Evolutionary conservation across 1,140 invertebrate genomes (phyloP), one percentile per base, ranked within the genome.

Genomic region (Dicyema japonicum): DNA sequence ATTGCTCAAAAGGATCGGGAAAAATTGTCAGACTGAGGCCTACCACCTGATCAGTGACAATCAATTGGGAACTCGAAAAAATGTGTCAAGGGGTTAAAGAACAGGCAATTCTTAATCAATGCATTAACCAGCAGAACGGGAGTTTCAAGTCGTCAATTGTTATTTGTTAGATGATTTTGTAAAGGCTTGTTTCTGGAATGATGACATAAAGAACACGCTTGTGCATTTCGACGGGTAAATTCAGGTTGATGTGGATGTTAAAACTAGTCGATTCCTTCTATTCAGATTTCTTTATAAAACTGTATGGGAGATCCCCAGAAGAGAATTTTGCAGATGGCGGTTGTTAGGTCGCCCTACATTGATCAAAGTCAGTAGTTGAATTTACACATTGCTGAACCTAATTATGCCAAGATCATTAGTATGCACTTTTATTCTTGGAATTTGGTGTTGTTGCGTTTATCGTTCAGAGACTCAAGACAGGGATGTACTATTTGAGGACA

Each of bases 381-480:
- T 44, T 64, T 88, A 35, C 71, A 85, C 40, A 70, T 90, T 25
- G 72, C 69, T 7, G 64, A 72, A 40, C 70, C 76, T 3, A 72
- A 65, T 36, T 70, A 69, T 43, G 68, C 66, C 2, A 75, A 74
- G 43, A 50, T 82, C 14, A 72, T 71, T 0, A 80, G 75, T 1
- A 82, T 88, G 61, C 78, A 88, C 47, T 85, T 85, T 44, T 71
- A 72, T 47, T 71, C 67, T 0, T 88, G 78, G 78, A 66, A 70
- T 54, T 59, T 65, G 42, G 26, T 8, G 21, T 29, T 31, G 33
- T 29, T 18, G 15, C 13, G 23, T 11, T 13, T 22, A 22, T 3
- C n/a, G 5, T 22, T n/a, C n/a, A 22, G n/a, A 67, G 78, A 4
- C 54, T 88, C 2, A 88, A 88, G 53, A 88, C 78, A 19, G 78